Evolutionary conservation across 1,140 invertebrate species (phyloP).

Genomic region (Hyles vespertilio): DNA sequence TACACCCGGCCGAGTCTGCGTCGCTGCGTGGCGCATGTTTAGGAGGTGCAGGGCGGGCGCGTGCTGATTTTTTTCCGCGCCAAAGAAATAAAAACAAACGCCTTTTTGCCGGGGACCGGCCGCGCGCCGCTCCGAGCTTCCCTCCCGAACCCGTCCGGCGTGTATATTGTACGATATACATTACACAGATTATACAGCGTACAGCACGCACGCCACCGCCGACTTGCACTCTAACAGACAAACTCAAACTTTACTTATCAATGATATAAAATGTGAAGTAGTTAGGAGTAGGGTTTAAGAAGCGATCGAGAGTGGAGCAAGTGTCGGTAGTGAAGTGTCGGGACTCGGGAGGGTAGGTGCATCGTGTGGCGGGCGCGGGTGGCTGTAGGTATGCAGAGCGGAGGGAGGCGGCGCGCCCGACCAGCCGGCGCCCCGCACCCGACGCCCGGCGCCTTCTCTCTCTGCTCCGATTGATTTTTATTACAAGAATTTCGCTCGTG

Average conservation of each 20-base stretch:
- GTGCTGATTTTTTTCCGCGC: conserved; percentile 68
- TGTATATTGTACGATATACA: not conserved
- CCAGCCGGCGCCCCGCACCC: conserved; percentile 57
- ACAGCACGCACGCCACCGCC: not conserved
- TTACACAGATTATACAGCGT: conserved; percentile 5
- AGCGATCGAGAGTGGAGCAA: not conserved
- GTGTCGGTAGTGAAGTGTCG: not conserved
- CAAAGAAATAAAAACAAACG: conserved; percentile 72
- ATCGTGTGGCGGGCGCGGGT: not conserved
- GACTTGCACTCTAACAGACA: too few relatives aligned
- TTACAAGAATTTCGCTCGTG: conserved; percentile 75
- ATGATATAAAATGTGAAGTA: not conserved
- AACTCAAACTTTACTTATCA: not conserved
- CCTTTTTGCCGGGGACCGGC: conserved; percentile 58
- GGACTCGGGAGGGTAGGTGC: not conserved
- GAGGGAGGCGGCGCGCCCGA: conserved; percentile 37
- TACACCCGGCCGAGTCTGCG: conserved; percentile 64
- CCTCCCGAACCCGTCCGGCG: conserved; percentile 14
- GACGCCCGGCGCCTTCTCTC: conserved; percentile 53
- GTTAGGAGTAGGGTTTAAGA: conserved; percentile 4
- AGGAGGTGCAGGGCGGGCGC: conserved; percentile 71
- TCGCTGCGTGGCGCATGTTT: conserved; percentile 75
- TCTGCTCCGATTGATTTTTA: conserved; percentile 76
- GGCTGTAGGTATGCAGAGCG: conserved; percentile 39
- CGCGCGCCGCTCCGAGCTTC: conserved; percentile 30